Conservation (phyloP, 2,113 vertebrate species). For the Macroglossus sobrinus region DNA sequence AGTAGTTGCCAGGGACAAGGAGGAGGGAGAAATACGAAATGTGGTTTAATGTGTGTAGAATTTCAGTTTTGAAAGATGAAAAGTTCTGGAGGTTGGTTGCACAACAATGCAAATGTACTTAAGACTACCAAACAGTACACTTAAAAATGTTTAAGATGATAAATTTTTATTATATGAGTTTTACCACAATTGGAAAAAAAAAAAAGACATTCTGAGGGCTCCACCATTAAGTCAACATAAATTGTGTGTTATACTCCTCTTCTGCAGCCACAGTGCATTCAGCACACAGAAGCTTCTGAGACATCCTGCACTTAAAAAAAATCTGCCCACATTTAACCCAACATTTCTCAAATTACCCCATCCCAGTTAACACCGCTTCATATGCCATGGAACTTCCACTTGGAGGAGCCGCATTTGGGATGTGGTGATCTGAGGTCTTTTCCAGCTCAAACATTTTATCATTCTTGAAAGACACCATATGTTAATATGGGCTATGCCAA, state of each 20-base stretch:
- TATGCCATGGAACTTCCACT: background rate
- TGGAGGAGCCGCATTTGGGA: background rate
- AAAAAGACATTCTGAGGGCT: background rate
- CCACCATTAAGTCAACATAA: background rate
- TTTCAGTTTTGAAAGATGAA: slow-evolving; percentile 38
- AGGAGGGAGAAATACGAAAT: background rate
- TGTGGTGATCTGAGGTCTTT: background rate
- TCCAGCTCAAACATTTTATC: background rate
- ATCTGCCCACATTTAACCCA: background rate
- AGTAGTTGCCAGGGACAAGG: background rate
- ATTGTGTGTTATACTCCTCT: background rate
- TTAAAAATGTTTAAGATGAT: background rate
- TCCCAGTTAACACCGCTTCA: background rate
- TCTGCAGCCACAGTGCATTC: background rate
- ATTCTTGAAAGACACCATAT: background rate
- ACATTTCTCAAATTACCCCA: background rate
- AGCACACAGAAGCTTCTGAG: background rate
- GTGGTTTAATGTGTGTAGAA: background rate
- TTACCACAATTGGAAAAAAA: background rate
- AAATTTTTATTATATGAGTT: background rate
- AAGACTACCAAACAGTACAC: background rate
- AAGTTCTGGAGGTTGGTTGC: background rate
- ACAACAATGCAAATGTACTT: background rate
- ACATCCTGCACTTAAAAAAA: background rate
- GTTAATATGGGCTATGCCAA: background rate